Conservation (phyloP, 2,888 invertebrate genomes). For the Drosophila rubida region DNA sequence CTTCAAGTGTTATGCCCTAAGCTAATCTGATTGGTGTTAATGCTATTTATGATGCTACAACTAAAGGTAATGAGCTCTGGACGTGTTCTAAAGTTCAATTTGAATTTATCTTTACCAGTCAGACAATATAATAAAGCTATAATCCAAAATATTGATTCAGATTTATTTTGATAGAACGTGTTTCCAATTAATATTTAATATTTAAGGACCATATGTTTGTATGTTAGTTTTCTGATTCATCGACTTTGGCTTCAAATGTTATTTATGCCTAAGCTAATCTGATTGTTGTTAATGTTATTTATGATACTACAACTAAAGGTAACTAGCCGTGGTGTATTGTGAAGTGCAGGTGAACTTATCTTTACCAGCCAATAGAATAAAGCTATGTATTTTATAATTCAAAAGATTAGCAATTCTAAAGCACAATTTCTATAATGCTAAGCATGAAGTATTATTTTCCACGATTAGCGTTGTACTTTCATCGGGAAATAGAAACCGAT, state of each 20-base stretch:
- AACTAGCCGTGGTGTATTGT: not conserved
- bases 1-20: not conserved
- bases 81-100: not conserved
- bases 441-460: not conserved
- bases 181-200: no score
- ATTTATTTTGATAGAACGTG: no score
- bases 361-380: not conserved
- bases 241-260: no score
- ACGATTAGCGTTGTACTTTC: not conserved
- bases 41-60: not conserved
- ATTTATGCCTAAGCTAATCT: no score
- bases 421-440: not conserved
- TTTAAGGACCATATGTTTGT: no score
- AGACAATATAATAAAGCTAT: not conserved
- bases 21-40: not conserved
- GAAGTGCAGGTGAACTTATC: not conserved
- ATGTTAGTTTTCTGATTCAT: no score
- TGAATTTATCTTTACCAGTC: not conserved
- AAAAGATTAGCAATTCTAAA: conserved; percentile 1
- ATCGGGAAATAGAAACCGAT: not conserved
- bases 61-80: not conserved
- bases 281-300: not conserved
- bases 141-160: conserved; percentile 2
- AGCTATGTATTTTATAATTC: conserved; percentile 6
- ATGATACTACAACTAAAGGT: not conserved